A percentile compares a stretch with the other conserved stretches of the same genome.
phyloP scores from a whole-genome alignment of 2,888 invertebrate species.

The Tubulanus polymorphus region DNA sequence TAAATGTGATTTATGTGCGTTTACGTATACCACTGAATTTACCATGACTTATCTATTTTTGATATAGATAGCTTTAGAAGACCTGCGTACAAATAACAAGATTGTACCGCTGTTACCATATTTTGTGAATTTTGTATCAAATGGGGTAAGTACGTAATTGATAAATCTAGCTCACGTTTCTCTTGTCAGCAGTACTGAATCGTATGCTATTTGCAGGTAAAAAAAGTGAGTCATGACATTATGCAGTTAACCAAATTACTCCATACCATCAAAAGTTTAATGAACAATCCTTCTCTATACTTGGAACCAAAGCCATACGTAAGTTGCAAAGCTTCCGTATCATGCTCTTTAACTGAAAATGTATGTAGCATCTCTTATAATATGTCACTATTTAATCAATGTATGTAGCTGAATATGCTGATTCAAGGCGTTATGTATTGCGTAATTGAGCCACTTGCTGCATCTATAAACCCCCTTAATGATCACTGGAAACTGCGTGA shows the following conservation, averaged over 20 bases:
- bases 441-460: constrained; percentile 46
- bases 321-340: constrained; percentile 21
- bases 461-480: constrained; percentile 38
- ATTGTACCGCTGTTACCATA: constrained; percentile 48
- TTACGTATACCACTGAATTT: not conserved
- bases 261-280: constrained; percentile 43
- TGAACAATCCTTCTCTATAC: constrained; percentile 40
- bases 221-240: constrained; percentile 47
- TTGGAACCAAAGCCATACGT: constrained; percentile 49
- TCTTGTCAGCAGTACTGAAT: not conserved
- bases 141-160: constrained; percentile 41
- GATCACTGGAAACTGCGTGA: constrained; percentile 52
- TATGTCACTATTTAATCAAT: too few species aligned
- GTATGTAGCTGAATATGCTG: constrained; percentile 41
- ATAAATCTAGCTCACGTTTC: not conserved
- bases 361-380: not conserved
- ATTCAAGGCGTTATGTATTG: constrained; percentile 48
- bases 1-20: not conserved
- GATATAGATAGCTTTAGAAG: constrained; percentile 40
- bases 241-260: constrained; percentile 47
- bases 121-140: constrained; percentile 49
- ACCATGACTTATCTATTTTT: not conserved
- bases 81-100: constrained; percentile 42
- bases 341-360: not conserved
- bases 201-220: constrained; percentile 32